phyloP scores from a whole-genome alignment of 2,797 vertebrate species.

The Macroramphosus scolopax region DNA sequence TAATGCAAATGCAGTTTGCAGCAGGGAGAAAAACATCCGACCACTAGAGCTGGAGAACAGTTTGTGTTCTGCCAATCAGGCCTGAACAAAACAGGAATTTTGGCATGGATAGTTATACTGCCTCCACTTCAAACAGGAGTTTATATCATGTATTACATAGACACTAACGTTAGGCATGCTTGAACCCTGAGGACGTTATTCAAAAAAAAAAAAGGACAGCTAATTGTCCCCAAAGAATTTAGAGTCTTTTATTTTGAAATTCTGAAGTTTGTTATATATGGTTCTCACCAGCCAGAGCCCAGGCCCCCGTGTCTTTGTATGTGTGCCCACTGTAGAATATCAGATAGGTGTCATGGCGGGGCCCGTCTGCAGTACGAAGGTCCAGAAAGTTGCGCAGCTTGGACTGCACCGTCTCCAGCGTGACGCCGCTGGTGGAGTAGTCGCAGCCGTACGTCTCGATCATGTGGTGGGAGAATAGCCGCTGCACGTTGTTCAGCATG shows the following conservation, averaged over 20 bases:
- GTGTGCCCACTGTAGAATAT: constrained; percentile 98
- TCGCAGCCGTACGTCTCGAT: constrained; percentile 95
- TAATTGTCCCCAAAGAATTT: no score
- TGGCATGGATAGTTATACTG: no score
- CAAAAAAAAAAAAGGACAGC: no score
- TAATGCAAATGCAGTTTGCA: constrained; percentile 32
- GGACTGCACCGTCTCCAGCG: constrained; percentile 83
- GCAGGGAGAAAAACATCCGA: constrained; percentile 3
- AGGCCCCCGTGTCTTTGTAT: constrained; percentile 85
- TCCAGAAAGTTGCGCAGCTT: constrained; percentile 94
- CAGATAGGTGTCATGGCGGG: constrained; percentile 94
- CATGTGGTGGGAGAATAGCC: constrained; percentile 97
- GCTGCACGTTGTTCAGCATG: constrained; percentile 92
- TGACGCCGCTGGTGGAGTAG: constrained; percentile 93
- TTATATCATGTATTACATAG: no score
- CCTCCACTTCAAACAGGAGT: no score
- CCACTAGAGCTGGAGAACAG: no score
- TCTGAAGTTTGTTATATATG: no score
- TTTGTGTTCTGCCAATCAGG: no score
- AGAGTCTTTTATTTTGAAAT: no score
- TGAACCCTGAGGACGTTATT: no score
- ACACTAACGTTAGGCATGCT: no score
- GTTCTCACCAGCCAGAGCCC: constrained; percentile 89
- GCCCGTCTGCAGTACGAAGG: constrained; percentile 90
- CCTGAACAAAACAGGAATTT: no score